Percentiles rank a stretch among this genome's conserved stretches.
phyloP scores from a whole-genome alignment of 2,797 vertebrate genomes.

The Gymnodraco acuticeps region DNA sequence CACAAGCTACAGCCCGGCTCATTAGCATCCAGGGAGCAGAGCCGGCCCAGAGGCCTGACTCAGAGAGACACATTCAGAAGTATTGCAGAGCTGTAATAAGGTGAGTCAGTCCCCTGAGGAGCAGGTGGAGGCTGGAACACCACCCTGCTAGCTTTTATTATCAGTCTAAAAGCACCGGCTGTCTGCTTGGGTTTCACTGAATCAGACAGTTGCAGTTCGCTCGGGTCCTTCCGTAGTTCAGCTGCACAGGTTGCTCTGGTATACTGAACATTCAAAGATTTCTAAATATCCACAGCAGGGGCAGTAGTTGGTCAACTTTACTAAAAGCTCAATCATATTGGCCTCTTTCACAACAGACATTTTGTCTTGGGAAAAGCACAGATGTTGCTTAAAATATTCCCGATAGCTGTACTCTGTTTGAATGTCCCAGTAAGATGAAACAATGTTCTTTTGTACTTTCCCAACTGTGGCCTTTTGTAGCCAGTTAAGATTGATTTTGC shows the following conservation, averaged over 20 bases:
- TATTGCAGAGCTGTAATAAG: slow-evolving; percentile 41
- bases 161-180: slow-evolving; percentile 5
- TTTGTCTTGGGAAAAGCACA: neutral
- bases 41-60: slow-evolving; percentile 28
- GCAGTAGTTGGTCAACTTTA: neutral
- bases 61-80: slow-evolving; percentile 35
- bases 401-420: neutral
- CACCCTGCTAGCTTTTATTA: slow-evolving; percentile 19
- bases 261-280: neutral
- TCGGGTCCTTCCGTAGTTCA: neutral
- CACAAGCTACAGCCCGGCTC: slow-evolving; percentile 30
- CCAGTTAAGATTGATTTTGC: neutral
- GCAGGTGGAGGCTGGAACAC: slow-evolving; percentile 12
- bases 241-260: neutral
- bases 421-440: neutral
- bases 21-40: slow-evolving; percentile 53
- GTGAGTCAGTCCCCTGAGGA: slow-evolving; percentile 27
- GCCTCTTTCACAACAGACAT: neutral
- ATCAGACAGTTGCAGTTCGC: slow-evolving; percentile 7
- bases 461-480: neutral
- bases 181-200: slow-evolving; percentile 23
- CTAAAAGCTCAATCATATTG: neutral
- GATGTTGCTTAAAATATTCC: neutral
- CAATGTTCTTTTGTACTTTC: neutral
- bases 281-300: neutral